Evolutionary conservation across 2,797 vertebrate species (phyloP).

Genomic region (Galagoides demidoff): DNA sequence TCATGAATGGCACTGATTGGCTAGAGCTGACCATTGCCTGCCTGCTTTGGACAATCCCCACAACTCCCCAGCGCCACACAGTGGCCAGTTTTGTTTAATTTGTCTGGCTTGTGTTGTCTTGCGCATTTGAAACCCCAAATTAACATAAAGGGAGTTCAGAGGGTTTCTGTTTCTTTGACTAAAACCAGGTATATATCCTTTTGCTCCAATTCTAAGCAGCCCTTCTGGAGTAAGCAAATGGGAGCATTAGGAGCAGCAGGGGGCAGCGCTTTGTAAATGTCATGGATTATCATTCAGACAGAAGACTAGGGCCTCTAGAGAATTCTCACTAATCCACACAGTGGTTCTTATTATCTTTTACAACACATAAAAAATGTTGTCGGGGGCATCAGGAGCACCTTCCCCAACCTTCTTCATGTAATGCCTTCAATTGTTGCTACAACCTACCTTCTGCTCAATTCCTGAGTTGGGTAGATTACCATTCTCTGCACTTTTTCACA

Average conservation of each 20-base stretch:
- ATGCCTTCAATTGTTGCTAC: background rate
- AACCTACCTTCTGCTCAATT: background rate
- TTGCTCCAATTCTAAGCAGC: background rate
- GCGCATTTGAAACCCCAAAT: background rate
- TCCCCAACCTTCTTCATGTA: background rate
- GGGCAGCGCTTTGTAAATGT: background rate
- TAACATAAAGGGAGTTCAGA: background rate
- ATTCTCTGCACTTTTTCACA: background rate
- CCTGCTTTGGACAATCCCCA: background rate
- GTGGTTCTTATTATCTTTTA: background rate
- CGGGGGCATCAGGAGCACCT: background rate
- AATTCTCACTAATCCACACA: background rate
- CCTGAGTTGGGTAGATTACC: background rate
- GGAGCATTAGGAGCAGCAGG: background rate
- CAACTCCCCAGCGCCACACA: background rate
- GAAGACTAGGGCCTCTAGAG: background rate
- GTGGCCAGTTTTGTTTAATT: background rate
- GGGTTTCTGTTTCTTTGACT: background rate
- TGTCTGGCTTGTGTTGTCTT: background rate
- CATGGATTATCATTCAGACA: background rate
- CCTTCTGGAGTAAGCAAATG: background rate
- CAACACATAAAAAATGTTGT: background rate
- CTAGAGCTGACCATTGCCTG: background rate
- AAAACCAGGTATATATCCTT: background rate
- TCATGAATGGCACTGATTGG: background rate